phyloP scores from a whole-genome alignment of 2,888 invertebrate species.

The Ectemnius continuus region DNA sequence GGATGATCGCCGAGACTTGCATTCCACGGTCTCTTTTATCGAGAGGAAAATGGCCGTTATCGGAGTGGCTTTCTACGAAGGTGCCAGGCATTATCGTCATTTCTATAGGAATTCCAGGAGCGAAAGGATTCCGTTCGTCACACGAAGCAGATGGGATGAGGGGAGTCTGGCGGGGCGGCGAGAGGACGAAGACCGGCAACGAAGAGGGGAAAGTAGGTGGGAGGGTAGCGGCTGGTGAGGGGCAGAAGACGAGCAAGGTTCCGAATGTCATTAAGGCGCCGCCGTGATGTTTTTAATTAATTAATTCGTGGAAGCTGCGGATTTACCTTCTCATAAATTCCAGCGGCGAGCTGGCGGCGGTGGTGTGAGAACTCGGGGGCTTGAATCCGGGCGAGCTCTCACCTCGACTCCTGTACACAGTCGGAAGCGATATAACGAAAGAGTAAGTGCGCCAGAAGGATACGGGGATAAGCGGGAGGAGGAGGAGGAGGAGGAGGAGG shows the following conservation, averaged over 20 bases:
- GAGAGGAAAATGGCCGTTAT: slow-evolving; percentile 44
- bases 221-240: background rate
- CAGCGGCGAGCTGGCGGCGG: slow-evolving; percentile 25
- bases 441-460: slow-evolving; percentile 23
- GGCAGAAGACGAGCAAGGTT: background rate
- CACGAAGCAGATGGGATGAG: background rate
- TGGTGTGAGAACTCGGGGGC: slow-evolving; percentile 23
- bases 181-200: too few relatives aligned
- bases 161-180: slow-evolving; percentile 13
- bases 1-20: too few relatives aligned
- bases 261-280: slow-evolving; percentile 18
- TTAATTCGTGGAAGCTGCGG: slow-evolving; percentile 64
- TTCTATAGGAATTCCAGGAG: slow-evolving; percentile 47
- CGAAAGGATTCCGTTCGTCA: slow-evolving; percentile 12
- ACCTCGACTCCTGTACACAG: background rate
- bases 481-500: background rate
- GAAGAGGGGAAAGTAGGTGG: background rate
- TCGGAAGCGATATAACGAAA: slow-evolving; percentile 28
- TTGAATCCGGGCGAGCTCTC: slow-evolving; percentile 15
- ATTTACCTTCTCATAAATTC: slow-evolving; percentile 64
- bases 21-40: slow-evolving; percentile 8
- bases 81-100: slow-evolving; percentile 30
- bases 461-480: slow-evolving; percentile 4
- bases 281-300: slow-evolving; percentile 70
- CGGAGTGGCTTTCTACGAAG: slow-evolving; percentile 9